Evolutionary conservation across 2,797 vertebrate species (phyloP), one percentile per base, ranked within the genome.

Genomic region (Columba guinea): DNA sequence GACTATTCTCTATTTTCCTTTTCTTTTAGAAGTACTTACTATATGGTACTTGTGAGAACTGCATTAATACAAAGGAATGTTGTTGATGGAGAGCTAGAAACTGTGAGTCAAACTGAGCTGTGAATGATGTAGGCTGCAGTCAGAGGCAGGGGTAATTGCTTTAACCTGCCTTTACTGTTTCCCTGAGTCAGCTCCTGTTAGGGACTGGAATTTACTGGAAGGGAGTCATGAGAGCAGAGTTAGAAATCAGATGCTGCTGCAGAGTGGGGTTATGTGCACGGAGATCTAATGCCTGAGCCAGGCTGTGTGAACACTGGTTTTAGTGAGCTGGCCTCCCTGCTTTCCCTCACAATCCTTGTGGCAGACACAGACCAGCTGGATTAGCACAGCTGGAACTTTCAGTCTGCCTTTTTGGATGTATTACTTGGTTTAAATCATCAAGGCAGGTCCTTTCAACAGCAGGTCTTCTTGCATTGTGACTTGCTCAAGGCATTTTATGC

Each of bases 311-410:
- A 49, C 19, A 7, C 5, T 20, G 20, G 3, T 48, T 63, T 79
- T 56, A 37, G 67, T 53, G 37, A 74, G 21, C 3, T 84, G 68
- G 41, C 49, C 32, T 95, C n/a, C 27, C 52, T 74, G 1, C 26
- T 84, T 59, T 26, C 30, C 64, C 1, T 1, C 23, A 21, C 0
- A 0, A 30, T 73, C 27, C 68, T 37, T 37, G 68, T 58, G 78
- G 92, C 84, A 89, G 71, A 68, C 2, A 4, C 14, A 62, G 70
- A 90, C 32, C 90, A 94, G 80, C 83, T 94, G 86, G 73, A 69
- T 64, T 28, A 89, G 53, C 75, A 74, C 52, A 84, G 75, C 86
- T 95, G 93, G 49, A 93, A 89, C 32, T 51, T 87, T 28, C 46
- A 84, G 46, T 58, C 67, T 89, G 59, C 39, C 14, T 95, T 95